Conservation (phyloP, 2,888 invertebrate genomes). For the Pollenia labialis region DNA sequence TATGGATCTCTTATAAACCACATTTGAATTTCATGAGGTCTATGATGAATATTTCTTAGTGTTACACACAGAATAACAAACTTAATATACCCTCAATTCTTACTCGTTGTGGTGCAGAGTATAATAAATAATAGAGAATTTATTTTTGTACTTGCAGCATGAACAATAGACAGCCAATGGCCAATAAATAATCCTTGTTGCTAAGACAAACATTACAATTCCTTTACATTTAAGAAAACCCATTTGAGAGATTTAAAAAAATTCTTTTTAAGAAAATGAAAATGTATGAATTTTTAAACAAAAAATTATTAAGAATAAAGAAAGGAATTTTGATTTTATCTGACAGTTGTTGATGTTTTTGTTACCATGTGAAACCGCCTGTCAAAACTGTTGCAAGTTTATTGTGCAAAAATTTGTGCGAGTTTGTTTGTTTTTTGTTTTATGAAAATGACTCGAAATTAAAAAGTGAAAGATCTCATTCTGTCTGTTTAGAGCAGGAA, state of each 20-base stretch:
- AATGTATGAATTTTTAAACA: conserved; percentile 23
- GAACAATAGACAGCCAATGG: conserved; percentile 36
- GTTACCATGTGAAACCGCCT: conserved; percentile 72
- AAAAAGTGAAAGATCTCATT: conserved; percentile 68
- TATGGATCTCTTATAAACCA: no score
- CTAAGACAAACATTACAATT: conserved; percentile 63
- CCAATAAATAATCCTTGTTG: conserved; percentile 69
- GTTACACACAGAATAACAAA: no score
- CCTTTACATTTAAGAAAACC: conserved; percentile 46
- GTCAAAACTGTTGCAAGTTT: conserved; percentile 68
- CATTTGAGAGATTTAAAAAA: conserved; percentile 46
- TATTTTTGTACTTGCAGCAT: neutral
- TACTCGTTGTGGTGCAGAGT: no score
- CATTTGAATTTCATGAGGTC: no score
- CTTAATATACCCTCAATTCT: no score
- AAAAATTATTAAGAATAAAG: conserved; percentile 12
- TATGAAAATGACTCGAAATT: conserved; percentile 66
- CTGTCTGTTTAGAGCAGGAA: conserved; percentile 60
- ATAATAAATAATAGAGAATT: no score
- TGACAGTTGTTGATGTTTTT: conserved; percentile 73
- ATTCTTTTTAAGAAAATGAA: conserved; percentile 23
- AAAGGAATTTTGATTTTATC: conserved; percentile 71
- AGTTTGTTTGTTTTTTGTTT: conserved; percentile 37
- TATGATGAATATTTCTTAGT: no score
- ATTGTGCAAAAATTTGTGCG: conserved; percentile 4